Conservation (phyloP, 2,113 vertebrate species). For the zebrafish (Danio rerio) region DNA sequence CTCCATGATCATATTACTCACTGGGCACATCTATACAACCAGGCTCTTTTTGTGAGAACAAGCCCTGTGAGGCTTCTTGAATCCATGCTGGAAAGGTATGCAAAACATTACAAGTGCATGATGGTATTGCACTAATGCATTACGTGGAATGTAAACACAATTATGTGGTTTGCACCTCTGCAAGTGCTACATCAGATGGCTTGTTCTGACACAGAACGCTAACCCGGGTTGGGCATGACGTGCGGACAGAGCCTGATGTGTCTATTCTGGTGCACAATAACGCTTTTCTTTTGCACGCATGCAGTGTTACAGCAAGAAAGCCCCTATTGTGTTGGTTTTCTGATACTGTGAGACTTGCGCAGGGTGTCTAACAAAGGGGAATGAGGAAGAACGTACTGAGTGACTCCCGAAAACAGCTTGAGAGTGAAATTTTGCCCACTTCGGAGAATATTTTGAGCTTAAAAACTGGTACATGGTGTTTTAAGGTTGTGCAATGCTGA, state of each 20-base stretch:
- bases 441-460: background rate
- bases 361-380: slow-evolving; percentile 18
- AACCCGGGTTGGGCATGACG: background rate
- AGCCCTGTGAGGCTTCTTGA: background rate
- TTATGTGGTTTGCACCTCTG: slow-evolving; percentile 3
- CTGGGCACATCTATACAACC: slow-evolving; percentile 3
- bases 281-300: slow-evolving; percentile 6
- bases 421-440: background rate
- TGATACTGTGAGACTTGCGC: slow-evolving; percentile 4
- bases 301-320: slow-evolving; percentile 14
- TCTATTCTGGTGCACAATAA: slow-evolving; percentile 27
- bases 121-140: background rate
- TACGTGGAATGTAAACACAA: slow-evolving; percentile 4
- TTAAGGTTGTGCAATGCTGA: background rate
- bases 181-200: background rate
- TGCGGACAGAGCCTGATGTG: slow-evolving; percentile 1
- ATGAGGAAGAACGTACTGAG: background rate
- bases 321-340: slow-evolving; percentile 36
- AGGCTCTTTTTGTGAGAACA: slow-evolving; percentile 2
- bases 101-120: background rate
- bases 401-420: background rate
- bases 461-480: background rate
- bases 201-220: slow-evolving; percentile 4
- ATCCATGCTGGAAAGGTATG: background rate
- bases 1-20: slow-evolving; percentile 41